Base-by-base conservation (phyloP, 2,888 invertebrate genomes). In the Vannuccia rotundouncinata region DNA sequence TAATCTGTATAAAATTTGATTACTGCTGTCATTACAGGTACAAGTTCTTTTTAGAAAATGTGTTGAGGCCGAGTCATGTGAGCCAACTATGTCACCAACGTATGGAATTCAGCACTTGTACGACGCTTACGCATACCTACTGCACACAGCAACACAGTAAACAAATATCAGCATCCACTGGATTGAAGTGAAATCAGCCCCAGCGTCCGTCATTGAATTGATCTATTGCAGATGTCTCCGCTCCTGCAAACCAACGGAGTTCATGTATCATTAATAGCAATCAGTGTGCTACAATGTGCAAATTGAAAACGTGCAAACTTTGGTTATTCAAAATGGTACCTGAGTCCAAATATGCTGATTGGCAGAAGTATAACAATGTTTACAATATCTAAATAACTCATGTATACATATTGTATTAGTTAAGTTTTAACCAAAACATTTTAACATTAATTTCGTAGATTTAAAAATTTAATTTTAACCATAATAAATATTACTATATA, bases 221-320 rank as follows among this genome's bases (percentile, higher is more conserved):
- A 17, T 66, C 66, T 66, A 66, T 66, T 66, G 66, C 66, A 66
- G 25, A 66, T 66, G 66, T 66, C 66, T 66, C 22, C 66, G 66
- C 66, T 66, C 66, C 66, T 66, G 66, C 22, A 66, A 45, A 5
- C 25, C 25, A 66, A n/a, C 66, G 25, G 66, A 66, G 66, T 66
- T 27, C 66, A 66, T 66, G 22, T 66, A 66, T 66, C 66, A n/a
- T 66, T 17, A 66, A 66, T 66, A 66, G 66, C 66, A 66, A 22
- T 22, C 13, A 66, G 66, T 66, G 25, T 66, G 25, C 66, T 22
- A 66, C 66, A 66, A 66, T 66, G 10, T 66, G 66, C 5, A 66
- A 66, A 66, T 66, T 66, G 66, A 66, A 45, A 66, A 66, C 66
- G 66, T 66, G 66, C 22, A 66, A n/a, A n/a, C n/a, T n/a, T n/a